Base-by-base conservation (phyloP, 1,140 invertebrate genomes). In the Drosophila albomicans region DNA sequence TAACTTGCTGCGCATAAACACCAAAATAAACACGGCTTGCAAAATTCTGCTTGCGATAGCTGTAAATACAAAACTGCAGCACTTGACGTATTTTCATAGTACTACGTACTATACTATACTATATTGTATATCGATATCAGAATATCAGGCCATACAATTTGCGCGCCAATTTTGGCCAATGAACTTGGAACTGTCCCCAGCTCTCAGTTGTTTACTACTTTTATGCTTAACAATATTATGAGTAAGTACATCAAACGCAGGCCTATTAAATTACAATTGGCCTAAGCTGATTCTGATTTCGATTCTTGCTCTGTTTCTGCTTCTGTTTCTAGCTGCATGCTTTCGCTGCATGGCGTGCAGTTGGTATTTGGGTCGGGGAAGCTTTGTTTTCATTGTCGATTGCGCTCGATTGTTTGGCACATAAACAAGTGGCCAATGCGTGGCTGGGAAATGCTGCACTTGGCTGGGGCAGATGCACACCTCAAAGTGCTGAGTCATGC, bases 121-220 rank as follows among this genome's bases (percentile, higher is more conserved):
- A 59, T 59, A 57, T 5, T 11, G 11, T 48, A 8, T 28, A 30
- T 30, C 6, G 6, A 10, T 49, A 13, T 30, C 4, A 20, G 3
- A n/a, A 32, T 20, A 75, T 58, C 67, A 71, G 65, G 65, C 72
- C 46, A 66, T 30, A 16, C 7, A 20, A 64, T 80, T 84, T 88
- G 73, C 84, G 84, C 85, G 84, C 84, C 84, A 87, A 87, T 77
- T 79, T 65, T 87, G 84, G 84, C 56, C 84, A 87, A 84, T 87
- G 84, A 82, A 82, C 84, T 66, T 46, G 57, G 13, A 6, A 49
- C 6, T 3, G n/a, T 3, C 51, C 57, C 8, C 38, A 56, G 72
- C 54, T 52, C 52, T 25, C 20, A 32, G 62, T 49, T 45, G 57
- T 69, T 54, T 38, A 66, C 49, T 58, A 62, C 7, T 35, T 35